Base-by-base conservation (phyloP, 1,140 invertebrate species). In the Trachelipus rathkii region DNA sequence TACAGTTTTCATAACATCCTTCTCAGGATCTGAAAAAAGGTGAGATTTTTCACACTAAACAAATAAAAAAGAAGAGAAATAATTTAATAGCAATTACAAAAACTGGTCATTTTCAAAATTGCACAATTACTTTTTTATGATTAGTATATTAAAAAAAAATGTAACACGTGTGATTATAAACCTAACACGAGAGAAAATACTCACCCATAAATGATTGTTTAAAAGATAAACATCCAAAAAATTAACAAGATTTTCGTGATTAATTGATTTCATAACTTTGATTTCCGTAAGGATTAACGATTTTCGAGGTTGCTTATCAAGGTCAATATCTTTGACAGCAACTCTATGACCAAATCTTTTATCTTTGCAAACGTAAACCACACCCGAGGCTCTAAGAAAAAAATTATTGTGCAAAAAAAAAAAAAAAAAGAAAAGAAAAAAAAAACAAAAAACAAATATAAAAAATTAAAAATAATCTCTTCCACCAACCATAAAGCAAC, bases 211-310 rank as follows among this genome's bases (percentile, higher is more conserved):
- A 85, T 97, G 93, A 81, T 97, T 93, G 45, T 92, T 90, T 19
- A 93, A 90, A 44, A 96, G 87, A 86, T 96, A 98, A 19, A 92
- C 92, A 82, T 98, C 95, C 0, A 98, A 87, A 84, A 97, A 99
- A 85, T 99, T 99, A 0, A 99, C 97, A 80, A 98, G 87, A 86
- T 99, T 99, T 78, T 93, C 93, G 86, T 99, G 97, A 83, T 94
- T 91, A 82, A 95, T 94, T 84, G 94, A 93, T 84, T 95, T 93
- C 85, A 96, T 90, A 2, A 98, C 94, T 82, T 94, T 90, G 78
- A 98, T 96, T 87, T 98, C 96, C 76, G 94, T 97, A 77, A 98
- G 88, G 84, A 98, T 96, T 77, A 97, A 87, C 85, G 97, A 95
- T 86, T 97, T 97, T 83, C 95, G 94, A 53, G 92, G 92, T 84